phyloP scores from a whole-genome alignment of 2,113 vertebrate species.

The Hoplias malabaricus region DNA sequence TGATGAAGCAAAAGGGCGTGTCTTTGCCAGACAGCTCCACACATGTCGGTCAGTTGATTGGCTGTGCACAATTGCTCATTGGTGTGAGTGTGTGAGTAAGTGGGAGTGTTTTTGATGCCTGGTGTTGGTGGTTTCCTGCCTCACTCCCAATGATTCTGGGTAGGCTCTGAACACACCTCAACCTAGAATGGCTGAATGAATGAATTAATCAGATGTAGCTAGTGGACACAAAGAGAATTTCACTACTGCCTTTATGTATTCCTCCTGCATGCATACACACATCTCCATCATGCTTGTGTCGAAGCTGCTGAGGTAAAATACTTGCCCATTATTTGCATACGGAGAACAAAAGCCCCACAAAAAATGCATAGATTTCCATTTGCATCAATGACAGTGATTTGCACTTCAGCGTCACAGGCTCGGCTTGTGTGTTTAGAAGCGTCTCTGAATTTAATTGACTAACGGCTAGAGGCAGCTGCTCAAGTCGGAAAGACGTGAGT shows the following conservation, averaged over 20 bases:
- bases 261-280: neutral
- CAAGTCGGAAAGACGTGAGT: constrained; percentile 8
- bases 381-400: constrained; percentile 1
- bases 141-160: no score
- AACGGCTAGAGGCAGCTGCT: constrained; percentile 22
- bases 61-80: no score
- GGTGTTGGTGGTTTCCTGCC: no score
- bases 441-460: constrained; percentile 20
- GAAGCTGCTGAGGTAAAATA: neutral
- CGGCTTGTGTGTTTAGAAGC: neutral
- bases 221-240: no score
- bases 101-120: no score
- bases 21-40: no score
- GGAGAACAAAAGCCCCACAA: neutral
- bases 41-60: no score
- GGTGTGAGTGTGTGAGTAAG: no score
- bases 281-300: neutral
- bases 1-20: no score
- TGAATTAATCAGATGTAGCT: no score
- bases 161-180: no score
- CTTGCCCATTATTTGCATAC: neutral
- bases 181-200: no score
- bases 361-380: constrained; percentile 1
- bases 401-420: neutral
- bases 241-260: constrained; percentile 3